A percentile compares a stretch with the other conserved stretches of the same genome.
Conservation (phyloP, 2,888 invertebrate species). For the Erpobdella octoculata region DNA sequence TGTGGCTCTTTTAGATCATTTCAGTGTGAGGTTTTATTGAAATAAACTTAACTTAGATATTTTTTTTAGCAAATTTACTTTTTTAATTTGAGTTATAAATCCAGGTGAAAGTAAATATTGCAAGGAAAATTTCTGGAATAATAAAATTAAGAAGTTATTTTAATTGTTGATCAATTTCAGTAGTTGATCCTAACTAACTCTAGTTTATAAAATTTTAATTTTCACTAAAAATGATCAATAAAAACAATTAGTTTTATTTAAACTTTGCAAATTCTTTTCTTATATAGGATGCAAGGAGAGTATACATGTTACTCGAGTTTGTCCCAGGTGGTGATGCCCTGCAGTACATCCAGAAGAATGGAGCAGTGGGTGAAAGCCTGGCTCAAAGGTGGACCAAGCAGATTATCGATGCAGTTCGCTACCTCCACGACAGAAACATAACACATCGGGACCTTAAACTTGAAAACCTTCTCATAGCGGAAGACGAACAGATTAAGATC, state of each 20-base stretch:
- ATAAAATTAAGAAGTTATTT: too few relatives aligned
- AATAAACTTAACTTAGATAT: not conserved
- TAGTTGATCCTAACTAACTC: not conserved
- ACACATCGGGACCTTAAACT: slow-evolving; percentile 56
- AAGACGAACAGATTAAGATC: slow-evolving; percentile 48
- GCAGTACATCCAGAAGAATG: slow-evolving; percentile 50
- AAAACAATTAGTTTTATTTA: too few relatives aligned
- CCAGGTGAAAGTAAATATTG: too few relatives aligned
- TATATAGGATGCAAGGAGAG: slow-evolving; percentile 35
- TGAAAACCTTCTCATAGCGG: slow-evolving; percentile 55
- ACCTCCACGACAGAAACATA: slow-evolving; percentile 52
- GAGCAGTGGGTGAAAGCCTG: slow-evolving; percentile 48
- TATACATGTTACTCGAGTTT: slow-evolving; percentile 53
- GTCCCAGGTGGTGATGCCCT: slow-evolving; percentile 53
- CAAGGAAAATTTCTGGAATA: too few relatives aligned
- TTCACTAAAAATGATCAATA: too few relatives aligned
- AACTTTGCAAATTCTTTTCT: not conserved
- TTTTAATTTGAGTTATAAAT: too few relatives aligned
- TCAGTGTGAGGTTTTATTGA: slow-evolving; percentile 27
- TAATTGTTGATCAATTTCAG: too few relatives aligned
- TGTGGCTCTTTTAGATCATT: slow-evolving; percentile 38
- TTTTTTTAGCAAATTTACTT: not conserved
- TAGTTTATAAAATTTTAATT: not conserved
- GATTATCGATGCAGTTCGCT: slow-evolving; percentile 46
- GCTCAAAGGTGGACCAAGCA: slow-evolving; percentile 46